phyloP scores from a whole-genome alignment of 2,888 invertebrate genomes.

The Machimus atricapillus region DNA sequence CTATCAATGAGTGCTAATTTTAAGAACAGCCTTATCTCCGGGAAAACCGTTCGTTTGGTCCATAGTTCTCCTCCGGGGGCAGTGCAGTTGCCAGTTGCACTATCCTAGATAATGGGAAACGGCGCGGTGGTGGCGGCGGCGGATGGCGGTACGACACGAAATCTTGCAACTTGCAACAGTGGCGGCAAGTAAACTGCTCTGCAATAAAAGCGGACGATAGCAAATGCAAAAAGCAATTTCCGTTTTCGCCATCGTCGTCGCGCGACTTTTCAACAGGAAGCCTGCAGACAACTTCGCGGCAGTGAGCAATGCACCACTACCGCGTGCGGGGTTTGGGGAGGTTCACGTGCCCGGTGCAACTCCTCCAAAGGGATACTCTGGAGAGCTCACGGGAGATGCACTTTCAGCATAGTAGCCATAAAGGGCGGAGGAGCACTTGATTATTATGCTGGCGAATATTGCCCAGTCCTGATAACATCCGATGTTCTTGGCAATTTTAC shows the following conservation, averaged over 20 bases:
- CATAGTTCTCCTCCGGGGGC: not conserved
- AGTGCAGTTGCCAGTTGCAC: not conserved
- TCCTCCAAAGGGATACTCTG: not conserved
- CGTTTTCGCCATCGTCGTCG: not conserved
- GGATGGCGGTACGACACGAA: not conserved
- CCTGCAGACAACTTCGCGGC: not conserved
- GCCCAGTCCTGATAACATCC: not conserved
- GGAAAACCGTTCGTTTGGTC: not conserved
- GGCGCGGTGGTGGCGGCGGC: not conserved
- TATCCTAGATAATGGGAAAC: not conserved
- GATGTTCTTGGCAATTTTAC: constrained; percentile 10
- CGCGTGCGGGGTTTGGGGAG: not conserved
- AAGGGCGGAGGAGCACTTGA: not conserved
- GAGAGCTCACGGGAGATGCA: not conserved
- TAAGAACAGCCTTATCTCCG: constrained; percentile 7
- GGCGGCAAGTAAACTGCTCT: not conserved
- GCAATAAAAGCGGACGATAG: not conserved
- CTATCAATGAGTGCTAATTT: constrained; percentile 26
- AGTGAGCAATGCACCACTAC: not conserved
- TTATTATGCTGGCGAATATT: constrained; percentile 15
- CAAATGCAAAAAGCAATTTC: constrained; percentile 24
- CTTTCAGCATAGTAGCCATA: not conserved
- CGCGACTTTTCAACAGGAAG: constrained; percentile 12
- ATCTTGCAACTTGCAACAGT: not conserved
- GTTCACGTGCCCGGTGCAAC: not conserved